Evolutionary conservation across 1,140 invertebrate species (phyloP), one percentile per base, ranked within the genome.

Genomic region (Saccostrea cuccullata): DNA sequence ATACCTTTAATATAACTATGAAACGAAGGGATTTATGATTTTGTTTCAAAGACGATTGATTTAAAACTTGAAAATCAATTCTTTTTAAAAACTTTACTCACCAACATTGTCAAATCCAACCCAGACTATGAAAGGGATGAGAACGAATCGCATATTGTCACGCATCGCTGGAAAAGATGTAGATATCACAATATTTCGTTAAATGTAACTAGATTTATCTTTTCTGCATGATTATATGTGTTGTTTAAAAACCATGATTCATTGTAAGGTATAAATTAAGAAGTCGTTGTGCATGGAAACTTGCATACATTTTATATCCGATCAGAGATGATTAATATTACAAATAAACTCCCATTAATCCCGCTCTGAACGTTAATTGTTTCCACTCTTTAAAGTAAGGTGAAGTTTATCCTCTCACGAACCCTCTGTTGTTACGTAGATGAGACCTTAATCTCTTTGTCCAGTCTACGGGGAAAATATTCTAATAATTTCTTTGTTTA

Each of bases 201-300:
- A 36, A 15, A 77, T 77, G 23, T 77, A 30, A 26, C 30, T 12
- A 77, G 15, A 26, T 77, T 30, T 36, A 17, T 30, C 12, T 30
- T 26, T 77, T 30, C 26, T 26, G 15, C 23, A 36, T 36, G 70
- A 30, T 77, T 77, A 30, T 15, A 77, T 77, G 23, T 77, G 23
- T 36, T 77, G 23, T 77, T 36, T 77, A 30, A 36, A 36, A 13
- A 77, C 23, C 70, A 77, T 77, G 70, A 77, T 77, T 77, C 70
- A 77, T 77, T 26, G 20, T 77, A 12, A 77, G 26, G 23, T 77
- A 36, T 77, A 77, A 77, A 36, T 77, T 36, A 40, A 77, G 23
- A 77, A 30, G 70, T 77, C 70, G 70, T 77, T 77, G 70, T 77
- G 70, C 70, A 77, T 77, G 70, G 70, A 77, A 77, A 77, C 70